Percentiles rank a stretch among this genome's conserved stretches.
Evolutionary conservation across 2,113 vertebrate species (phyloP).

Genomic region (Pavo muticus): DNA sequence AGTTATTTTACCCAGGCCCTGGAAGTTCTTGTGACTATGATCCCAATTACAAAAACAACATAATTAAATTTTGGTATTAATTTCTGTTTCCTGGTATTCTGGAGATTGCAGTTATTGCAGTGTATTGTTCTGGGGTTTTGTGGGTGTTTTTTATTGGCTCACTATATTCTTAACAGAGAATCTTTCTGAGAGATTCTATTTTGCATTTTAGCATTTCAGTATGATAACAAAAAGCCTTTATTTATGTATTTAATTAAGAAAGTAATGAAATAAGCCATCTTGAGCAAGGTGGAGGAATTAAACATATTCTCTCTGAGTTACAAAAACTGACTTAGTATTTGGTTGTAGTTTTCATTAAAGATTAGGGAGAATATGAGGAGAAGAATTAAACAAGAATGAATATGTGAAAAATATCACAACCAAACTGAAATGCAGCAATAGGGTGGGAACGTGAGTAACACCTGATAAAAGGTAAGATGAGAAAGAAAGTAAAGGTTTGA

Average conservation of each 20-base stretch:
- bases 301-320: background rate
- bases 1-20: background rate
- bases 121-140: background rate
- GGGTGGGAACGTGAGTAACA: background rate
- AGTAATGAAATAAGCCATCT: background rate
- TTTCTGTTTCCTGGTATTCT: background rate
- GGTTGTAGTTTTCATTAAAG: background rate
- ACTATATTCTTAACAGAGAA: background rate
- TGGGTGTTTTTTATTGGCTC: fast-evolving
- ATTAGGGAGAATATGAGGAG: background rate
- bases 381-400: background rate
- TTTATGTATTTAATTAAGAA: background rate
- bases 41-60: background rate
- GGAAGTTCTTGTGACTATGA: background rate
- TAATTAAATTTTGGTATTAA: background rate
- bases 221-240: background rate
- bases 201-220: background rate
- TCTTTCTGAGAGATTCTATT: background rate
- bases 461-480: background rate
- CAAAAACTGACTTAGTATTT: background rate
- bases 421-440: background rate
- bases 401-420: background rate
- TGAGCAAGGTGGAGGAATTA: background rate
- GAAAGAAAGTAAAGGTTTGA: background rate
- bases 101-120: background rate